phyloP scores from a whole-genome alignment of 2,113 vertebrate species.

The Lontra canadensis region DNA sequence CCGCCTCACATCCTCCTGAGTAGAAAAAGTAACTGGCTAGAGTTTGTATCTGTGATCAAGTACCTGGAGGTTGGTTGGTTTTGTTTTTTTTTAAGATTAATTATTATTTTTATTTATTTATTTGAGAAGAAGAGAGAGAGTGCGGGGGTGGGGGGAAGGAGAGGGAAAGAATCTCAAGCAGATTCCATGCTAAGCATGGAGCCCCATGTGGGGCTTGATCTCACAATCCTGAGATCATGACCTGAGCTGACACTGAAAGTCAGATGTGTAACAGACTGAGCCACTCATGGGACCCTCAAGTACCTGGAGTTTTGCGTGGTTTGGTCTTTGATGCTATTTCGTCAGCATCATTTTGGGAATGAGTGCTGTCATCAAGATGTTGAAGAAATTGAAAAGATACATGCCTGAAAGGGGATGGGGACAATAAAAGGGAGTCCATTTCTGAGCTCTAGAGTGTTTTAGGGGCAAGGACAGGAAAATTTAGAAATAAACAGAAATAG shows the following conservation, averaged over 20 bases:
- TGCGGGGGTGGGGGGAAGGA: neutral
- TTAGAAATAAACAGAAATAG: neutral
- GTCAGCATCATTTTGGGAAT: neutral
- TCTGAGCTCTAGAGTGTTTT: neutral
- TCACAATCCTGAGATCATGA: neutral
- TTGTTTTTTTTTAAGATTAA: neutral
- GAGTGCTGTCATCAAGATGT: neutral
- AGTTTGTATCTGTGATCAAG: neutral
- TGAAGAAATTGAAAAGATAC: neutral
- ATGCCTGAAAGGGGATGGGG: neutral
- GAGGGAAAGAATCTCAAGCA: neutral
- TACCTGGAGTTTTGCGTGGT: neutral
- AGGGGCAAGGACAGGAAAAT: neutral
- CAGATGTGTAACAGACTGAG: neutral
- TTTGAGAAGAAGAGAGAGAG: neutral
- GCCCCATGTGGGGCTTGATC: neutral
- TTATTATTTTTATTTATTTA: neutral
- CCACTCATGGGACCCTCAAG: no score
- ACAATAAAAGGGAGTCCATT: neutral
- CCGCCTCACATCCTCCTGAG: neutral
- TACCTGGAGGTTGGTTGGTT: neutral
- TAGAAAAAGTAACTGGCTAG: neutral
- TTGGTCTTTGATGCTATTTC: neutral
- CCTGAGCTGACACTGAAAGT: neutral
- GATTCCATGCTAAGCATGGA: neutral